Conservation (phyloP, 2,797 vertebrate species). For the Sebastes diaconus region DNA sequence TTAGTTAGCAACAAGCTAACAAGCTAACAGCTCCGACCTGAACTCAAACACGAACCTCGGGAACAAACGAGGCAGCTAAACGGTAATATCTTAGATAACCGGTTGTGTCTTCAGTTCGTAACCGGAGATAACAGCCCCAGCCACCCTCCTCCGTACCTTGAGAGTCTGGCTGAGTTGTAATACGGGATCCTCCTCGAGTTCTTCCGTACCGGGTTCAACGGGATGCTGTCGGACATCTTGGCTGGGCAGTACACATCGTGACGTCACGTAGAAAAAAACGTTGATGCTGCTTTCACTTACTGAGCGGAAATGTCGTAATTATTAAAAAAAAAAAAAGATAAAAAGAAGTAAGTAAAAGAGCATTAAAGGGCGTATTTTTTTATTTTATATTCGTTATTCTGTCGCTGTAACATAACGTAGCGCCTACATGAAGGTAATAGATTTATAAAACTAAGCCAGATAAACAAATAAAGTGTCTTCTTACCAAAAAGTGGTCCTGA, state of each 20-base stretch:
- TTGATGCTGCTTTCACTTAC: constrained; percentile 12
- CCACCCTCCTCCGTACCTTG: constrained; percentile 81
- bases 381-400: fast-evolving
- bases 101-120: not conserved
- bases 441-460: fast-evolving
- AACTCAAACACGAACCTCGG: not conserved
- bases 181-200: constrained; percentile 84
- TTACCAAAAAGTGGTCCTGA: not conserved
- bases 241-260: constrained; percentile 63
- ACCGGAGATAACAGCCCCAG: not conserved
- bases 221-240: constrained; percentile 94
- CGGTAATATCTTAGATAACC: not conserved
- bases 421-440: fast-evolving
- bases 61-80: not conserved
- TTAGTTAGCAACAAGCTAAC: constrained; percentile 30
- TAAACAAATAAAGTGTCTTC: not conserved
- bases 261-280: constrained; percentile 47
- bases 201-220: constrained; percentile 87
- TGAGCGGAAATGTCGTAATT: not conserved
- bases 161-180: constrained; percentile 84
- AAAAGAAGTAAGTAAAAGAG: not conserved
- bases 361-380: fast-evolving
- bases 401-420: not conserved
- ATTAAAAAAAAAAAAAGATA: too few species aligned
- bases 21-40: constrained; percentile 52